Evolutionary conservation across 2,888 invertebrate species (phyloP).

Genomic region (Coelopa pilipes): DNA sequence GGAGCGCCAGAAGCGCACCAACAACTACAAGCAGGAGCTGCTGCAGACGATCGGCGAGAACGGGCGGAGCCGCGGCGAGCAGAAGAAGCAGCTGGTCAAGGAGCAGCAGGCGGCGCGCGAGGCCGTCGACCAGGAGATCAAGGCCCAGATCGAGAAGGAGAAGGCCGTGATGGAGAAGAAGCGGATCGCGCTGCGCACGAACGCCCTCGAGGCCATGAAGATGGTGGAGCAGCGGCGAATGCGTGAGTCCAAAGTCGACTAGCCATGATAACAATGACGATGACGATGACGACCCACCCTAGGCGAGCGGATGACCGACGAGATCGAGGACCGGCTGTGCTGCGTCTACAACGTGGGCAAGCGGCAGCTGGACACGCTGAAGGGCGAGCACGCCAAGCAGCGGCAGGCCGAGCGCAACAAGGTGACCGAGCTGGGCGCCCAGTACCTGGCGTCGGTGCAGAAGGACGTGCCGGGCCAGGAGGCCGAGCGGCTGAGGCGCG

Average conservation of each 20-base stretch:
- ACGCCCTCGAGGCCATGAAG: conserved; percentile 59
- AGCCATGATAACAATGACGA: background rate
- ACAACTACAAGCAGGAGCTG: conserved; percentile 58
- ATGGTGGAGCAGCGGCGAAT: conserved; percentile 57
- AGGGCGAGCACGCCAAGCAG: conserved; percentile 59
- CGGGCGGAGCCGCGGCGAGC: conserved; percentile 48
- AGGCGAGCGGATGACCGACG: conserved; percentile 61
- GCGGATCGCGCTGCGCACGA: conserved; percentile 52
- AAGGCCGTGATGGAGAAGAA: conserved; percentile 51
- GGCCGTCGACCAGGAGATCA: conserved; percentile 56
- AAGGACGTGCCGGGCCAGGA: conserved; percentile 67
- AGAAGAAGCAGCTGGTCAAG: conserved; percentile 47
- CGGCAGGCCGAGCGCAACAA: conserved; percentile 66
- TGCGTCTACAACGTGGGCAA: conserved; percentile 68
- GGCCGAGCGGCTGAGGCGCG: conserved; percentile 68
- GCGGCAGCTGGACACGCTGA: conserved; percentile 64
- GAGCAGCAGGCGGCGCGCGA: conserved; percentile 50
- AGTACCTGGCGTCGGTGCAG: conserved; percentile 66
- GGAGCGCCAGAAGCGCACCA: conserved; percentile 50
- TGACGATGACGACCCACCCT: conserved; percentile 19
- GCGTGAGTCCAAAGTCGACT: conserved; percentile 46
- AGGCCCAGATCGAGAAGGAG: conserved; percentile 64
- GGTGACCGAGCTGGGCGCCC: conserved; percentile 68
- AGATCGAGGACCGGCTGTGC: conserved; percentile 66
- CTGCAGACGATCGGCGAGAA: conserved; percentile 57